Evolutionary conservation across 2,113 vertebrate species (phyloP).

Genomic region (Aldabrachelys gigantea): DNA sequence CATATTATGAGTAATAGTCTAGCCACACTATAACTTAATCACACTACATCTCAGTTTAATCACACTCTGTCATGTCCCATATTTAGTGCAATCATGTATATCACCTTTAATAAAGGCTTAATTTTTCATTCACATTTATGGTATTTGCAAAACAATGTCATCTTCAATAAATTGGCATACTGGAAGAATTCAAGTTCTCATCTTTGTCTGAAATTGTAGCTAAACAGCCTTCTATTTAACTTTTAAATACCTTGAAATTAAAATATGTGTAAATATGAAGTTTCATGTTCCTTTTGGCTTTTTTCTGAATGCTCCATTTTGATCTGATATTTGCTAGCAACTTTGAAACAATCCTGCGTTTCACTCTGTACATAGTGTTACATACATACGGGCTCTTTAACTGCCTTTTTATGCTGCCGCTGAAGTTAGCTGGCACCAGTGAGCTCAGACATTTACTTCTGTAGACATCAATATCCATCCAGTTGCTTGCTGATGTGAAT

Average conservation of each 20-base stretch:
- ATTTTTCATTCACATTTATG: slow-evolving; percentile 25
- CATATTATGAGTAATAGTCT: background rate
- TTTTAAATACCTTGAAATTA: background rate
- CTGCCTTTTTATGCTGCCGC: background rate
- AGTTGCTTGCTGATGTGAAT: background rate
- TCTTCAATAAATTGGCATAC: background rate
- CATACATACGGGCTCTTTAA: background rate
- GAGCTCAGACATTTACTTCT: background rate
- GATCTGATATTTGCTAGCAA: background rate
- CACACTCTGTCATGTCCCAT: background rate
- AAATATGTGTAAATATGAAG: background rate
- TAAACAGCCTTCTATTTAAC: background rate
- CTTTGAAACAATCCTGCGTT: background rate
- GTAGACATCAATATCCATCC: background rate
- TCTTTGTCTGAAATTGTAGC: background rate
- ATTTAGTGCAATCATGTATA: background rate
- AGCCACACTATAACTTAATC: background rate
- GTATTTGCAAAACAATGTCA: background rate
- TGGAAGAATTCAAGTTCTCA: background rate
- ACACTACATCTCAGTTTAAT: background rate
- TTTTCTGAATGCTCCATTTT: background rate
- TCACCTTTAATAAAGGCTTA: background rate
- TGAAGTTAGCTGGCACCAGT: background rate
- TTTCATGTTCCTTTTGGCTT: background rate
- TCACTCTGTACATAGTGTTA: background rate